Conservation (phyloP, 53 echinoderm and acorn worm species). For the Zoroaster sp. region DNA sequence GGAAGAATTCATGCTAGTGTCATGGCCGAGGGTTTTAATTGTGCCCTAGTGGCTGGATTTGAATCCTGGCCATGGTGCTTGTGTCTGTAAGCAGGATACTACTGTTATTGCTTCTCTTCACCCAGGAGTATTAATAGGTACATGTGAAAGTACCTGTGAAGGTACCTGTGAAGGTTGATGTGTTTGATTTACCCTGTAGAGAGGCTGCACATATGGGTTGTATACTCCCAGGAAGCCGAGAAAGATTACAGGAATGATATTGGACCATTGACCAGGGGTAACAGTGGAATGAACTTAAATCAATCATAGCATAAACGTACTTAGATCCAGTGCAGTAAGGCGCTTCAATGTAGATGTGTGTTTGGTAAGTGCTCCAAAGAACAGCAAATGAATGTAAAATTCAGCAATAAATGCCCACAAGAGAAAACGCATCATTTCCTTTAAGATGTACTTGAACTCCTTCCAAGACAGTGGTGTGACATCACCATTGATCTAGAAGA, state of each 20-base stretch:
- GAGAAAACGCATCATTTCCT: slow-evolving; percentile 66
- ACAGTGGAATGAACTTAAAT: background rate
- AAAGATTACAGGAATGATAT: background rate
- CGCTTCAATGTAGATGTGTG: background rate
- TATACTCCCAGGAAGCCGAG: background rate
- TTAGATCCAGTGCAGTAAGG: background rate
- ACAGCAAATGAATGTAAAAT: slow-evolving; percentile 64
- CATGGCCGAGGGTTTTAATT: too few species aligned
- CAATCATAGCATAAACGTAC: background rate
- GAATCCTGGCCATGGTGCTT: too few species aligned
- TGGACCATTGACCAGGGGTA: background rate
- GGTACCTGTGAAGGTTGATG: too few species aligned
- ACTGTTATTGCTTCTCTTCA: too few species aligned
- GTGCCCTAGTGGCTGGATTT: too few species aligned
- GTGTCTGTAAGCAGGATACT: too few species aligned
- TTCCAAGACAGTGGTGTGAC: slow-evolving; percentile 24
- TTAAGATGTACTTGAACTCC: slow-evolving; percentile 65
- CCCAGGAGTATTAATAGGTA: too few species aligned
- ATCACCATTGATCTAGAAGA: slow-evolving; percentile 43
- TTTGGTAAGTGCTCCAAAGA: slow-evolving; percentile 40
- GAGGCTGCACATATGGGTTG: slow-evolving; percentile 1
- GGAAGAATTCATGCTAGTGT: too few species aligned
- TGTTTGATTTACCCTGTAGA: background rate
- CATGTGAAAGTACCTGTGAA: too few species aligned
- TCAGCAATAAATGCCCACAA: slow-evolving; percentile 76